phyloP scores from a whole-genome alignment of 2,888 invertebrate species.

The Limnephilus rhombicus region DNA sequence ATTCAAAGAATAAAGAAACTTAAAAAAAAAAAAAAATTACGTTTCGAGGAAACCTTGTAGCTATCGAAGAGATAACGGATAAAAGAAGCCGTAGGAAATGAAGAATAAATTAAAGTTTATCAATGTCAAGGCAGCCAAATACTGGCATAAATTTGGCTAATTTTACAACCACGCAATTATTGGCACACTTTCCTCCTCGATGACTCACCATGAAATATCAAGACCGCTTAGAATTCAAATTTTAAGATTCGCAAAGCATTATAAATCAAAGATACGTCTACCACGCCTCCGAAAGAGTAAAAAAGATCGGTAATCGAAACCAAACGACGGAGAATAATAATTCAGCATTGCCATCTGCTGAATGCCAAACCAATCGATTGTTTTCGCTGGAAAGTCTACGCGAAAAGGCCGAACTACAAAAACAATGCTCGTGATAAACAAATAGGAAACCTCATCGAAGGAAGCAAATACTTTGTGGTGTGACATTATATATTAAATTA shows the following conservation, averaged over 20 bases:
- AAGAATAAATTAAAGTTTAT: background rate
- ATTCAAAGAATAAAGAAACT: no score
- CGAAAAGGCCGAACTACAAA: background rate
- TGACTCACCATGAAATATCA: background rate
- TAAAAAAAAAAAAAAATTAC: no score
- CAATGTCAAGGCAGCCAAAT: slow-evolving; percentile 1
- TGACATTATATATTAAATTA: no score
- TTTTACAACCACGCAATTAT: background rate
- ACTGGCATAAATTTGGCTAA: background rate
- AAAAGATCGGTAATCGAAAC: background rate
- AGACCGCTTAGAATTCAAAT: background rate
- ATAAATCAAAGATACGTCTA: background rate
- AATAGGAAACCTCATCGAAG: no score
- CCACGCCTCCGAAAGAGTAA: background rate
- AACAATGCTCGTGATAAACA: background rate
- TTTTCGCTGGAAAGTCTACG: background rate
- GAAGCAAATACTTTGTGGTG: no score
- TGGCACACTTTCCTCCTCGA: background rate
- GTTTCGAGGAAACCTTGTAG: background rate
- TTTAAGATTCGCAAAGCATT: background rate
- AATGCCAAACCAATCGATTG: slow-evolving; percentile 15
- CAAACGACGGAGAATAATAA: slow-evolving; percentile 23
- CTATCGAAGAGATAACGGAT: background rate
- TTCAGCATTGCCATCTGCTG: background rate
- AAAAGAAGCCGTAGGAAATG: background rate